Base-by-base conservation (phyloP, 2,888 invertebrate genomes). In the Drosophila dives region DNA sequence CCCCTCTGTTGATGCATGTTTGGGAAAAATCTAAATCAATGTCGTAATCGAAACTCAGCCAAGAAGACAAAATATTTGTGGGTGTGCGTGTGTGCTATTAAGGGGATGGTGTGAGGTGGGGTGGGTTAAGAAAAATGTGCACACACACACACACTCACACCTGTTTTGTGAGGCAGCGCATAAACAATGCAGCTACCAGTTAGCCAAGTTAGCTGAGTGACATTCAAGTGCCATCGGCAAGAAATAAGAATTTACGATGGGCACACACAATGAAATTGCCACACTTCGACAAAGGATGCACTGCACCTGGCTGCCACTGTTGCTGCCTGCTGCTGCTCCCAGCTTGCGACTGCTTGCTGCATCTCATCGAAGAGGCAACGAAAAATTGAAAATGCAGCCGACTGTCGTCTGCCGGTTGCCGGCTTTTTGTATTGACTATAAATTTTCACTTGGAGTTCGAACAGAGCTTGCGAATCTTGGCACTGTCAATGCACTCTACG, bases 221-320 rank as follows among this genome's bases (percentile, higher is more conserved):
- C 77, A 71, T 63, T 59, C 62, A 56, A 74, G 75, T 33, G 75
- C 50, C 79, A 26, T 64, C 51, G 65, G 54, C 49, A 71, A 61
- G 55, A 56, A 73, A 71, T 80, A 75, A 77, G 81, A 90, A 91
- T 91, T 90, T 90, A 90, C 91, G 90, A 85, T 80, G 73, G 74
- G 75, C 72, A 85, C 81, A 85, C 80, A 89, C 86, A 90, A 81
- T 86, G 80, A 83, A 83, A 82, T 83, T 86, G 89, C 78, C 72
- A 86, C 73, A 90, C 68, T 70, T 73, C 58, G 69, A 61, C 65
- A 65, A 61, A 50, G 73, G 63, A 40, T 42, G 29, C n/a, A n/a
- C 40, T 20, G 10, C 32, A 56, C 20, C 53, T 58, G 40, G 23
- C 15, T 23, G 45, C 45, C 34, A 59, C 50, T 23, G 40, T 40